Evolutionary conservation across 2,888 invertebrate species (phyloP).

Genomic region (Mongoloraphidia duomilia): DNA sequence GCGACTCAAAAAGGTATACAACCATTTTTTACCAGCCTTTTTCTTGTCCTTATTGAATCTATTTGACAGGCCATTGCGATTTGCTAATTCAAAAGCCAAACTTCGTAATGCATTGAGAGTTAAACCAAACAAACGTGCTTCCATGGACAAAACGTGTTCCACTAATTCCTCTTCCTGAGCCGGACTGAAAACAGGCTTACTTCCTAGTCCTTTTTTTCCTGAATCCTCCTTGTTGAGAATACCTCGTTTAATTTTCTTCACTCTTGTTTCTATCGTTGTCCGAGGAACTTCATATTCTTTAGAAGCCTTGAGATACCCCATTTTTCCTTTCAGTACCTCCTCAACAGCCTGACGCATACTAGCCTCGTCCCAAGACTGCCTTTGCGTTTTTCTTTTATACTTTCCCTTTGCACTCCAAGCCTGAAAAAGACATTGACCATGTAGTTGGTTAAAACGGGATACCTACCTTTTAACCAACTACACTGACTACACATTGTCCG

Average conservation of each 20-base stretch:
- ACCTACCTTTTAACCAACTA: too few species aligned
- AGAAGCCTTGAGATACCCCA: neutral
- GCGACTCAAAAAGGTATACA: constrained; percentile 1
- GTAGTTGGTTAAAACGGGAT: too few species aligned
- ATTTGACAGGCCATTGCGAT: neutral
- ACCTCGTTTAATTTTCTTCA: constrained; percentile 4
- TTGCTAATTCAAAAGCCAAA: neutral
- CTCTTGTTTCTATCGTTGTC: constrained; percentile 7
- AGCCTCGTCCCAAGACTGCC: constrained; percentile 1
- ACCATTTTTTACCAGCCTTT: neutral
- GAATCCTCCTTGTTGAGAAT: neutral
- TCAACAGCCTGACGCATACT: neutral
- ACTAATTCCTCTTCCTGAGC: constrained; percentile 3
- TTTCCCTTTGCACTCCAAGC: too few species aligned
- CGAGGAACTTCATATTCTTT: constrained; percentile 8
- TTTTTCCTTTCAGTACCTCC: constrained; percentile 1
- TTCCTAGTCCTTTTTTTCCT: constrained; percentile 5
- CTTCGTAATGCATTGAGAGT: neutral
- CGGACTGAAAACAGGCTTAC: constrained; percentile 6
- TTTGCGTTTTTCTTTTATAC: too few species aligned
- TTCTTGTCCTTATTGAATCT: constrained; percentile 1
- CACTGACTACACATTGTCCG: too few species aligned
- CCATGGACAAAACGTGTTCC: constrained; percentile 3
- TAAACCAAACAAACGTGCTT: constrained; percentile 2
- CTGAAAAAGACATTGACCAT: too few species aligned